These are phyloP conservation scores for Microtus obscurus DNA, from an alignment of 2,797 vertebrate species.

Conservation along the genomic window DNA sequence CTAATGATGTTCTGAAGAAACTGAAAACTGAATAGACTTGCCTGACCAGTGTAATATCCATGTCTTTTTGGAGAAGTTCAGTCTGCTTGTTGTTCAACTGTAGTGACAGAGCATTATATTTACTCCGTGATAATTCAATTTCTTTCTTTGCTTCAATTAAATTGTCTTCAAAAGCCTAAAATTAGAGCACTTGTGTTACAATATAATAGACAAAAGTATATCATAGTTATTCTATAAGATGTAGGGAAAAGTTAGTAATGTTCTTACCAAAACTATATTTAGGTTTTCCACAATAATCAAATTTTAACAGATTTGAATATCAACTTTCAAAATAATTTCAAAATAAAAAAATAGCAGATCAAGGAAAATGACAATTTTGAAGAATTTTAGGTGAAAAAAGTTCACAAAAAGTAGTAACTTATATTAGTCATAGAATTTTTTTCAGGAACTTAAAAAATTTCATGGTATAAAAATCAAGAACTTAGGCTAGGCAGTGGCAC, in stretches of 20 bases:
- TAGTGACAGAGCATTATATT: constrained; percentile 84
- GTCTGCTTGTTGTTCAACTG: constrained; percentile 85
- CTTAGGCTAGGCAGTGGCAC: not conserved
- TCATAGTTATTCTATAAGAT: constrained; percentile 9
- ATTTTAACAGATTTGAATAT: not conserved
- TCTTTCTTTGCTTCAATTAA: constrained; percentile 86
- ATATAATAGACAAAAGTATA: constrained; percentile 29
- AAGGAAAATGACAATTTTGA: not conserved
- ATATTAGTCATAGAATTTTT: not conserved
- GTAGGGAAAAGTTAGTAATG: not conserved
- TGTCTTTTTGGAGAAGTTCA: constrained; percentile 86
- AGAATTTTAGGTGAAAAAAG: not conserved
- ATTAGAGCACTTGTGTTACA: constrained; percentile 75
- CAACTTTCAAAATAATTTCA: not conserved
- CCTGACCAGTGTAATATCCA: constrained; percentile 84
- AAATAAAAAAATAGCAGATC: not conserved
- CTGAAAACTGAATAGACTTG: constrained; percentile 76
- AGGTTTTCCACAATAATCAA: not conserved
- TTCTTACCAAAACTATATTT: not conserved
- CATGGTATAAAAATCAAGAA: constrained; percentile 30
- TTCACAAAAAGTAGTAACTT: not conserved
- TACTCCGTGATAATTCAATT: constrained; percentile 82
- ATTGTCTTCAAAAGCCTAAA: constrained; percentile 87
- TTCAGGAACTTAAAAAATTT: not conserved
- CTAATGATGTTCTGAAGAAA: constrained; percentile 32